Conservation (phyloP, 2,113 vertebrate genomes). For the Smithornis capensis region DNA sequence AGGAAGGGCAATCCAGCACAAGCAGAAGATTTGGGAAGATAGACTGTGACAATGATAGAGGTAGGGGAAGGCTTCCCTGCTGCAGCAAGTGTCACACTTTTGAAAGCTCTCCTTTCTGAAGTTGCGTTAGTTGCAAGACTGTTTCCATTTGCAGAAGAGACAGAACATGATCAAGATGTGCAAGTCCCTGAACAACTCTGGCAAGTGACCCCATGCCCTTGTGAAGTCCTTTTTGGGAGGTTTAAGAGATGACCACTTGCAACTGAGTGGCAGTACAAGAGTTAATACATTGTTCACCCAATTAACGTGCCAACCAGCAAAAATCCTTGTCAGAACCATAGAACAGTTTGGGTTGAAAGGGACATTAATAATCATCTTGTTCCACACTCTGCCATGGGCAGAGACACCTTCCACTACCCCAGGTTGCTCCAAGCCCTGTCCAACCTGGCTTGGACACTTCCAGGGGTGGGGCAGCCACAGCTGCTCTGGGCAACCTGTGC, state of each 20-base stretch:
- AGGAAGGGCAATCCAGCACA: background rate
- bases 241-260: background rate
- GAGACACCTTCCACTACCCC: fast-evolving
- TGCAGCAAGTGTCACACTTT: fast-evolving
- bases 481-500: background rate
- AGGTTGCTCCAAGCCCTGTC: fast-evolving
- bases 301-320: background rate
- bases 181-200: fast-evolving
- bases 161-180: fast-evolving
- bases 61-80: background rate
- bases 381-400: background rate
- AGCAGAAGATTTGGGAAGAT: background rate
- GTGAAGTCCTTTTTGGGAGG: background rate
- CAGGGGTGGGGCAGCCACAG: background rate
- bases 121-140: background rate
- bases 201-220: fast-evolving
- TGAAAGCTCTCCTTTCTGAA: background rate
- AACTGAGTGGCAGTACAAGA: background rate
- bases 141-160: background rate
- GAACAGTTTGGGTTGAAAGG: background rate
- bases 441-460: fast-evolving
- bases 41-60: background rate
- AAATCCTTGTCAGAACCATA: background rate
- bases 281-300: fast-evolving
- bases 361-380: background rate